phyloP scores from a whole-genome alignment of 1,140 invertebrate genomes.

The Dinoponera quadriceps region DNA sequence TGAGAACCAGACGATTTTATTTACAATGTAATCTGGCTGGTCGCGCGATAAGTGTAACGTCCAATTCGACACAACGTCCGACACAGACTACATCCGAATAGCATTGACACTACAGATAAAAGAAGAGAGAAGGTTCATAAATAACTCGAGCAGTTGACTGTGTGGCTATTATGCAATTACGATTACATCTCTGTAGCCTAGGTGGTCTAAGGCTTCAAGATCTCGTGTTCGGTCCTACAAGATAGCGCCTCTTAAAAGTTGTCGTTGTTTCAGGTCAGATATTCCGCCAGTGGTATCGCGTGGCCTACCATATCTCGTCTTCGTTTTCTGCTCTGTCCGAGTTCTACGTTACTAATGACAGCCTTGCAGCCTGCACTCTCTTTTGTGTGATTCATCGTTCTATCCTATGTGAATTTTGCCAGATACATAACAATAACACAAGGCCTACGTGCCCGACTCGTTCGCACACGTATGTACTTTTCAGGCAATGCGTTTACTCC shows the following conservation, averaged over 20 bases:
- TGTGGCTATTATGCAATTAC: constrained; percentile 84
- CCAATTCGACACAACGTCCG: constrained; percentile 51
- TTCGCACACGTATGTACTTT: background rate
- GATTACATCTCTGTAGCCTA: constrained; percentile 82
- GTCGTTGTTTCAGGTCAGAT: constrained; percentile 64
- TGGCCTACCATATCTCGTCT: constrained; percentile 21
- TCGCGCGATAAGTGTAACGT: background rate
- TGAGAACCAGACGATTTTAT: constrained; percentile 10
- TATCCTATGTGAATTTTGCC: background rate
- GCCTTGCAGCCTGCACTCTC: constrained; percentile 6
- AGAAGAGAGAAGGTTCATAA: constrained; percentile 79
- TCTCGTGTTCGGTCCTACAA: constrained; percentile 64
- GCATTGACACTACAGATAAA: constrained; percentile 81
- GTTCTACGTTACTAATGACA: constrained; percentile 31
- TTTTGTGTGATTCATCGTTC: background rate
- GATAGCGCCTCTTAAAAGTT: constrained; percentile 73
- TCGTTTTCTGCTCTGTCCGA: constrained; percentile 35
- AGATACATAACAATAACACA: background rate
- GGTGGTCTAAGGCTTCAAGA: constrained; percentile 78
- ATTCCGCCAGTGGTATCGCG: constrained; percentile 52
- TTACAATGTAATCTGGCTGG: constrained; percentile 3
- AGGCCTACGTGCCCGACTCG: background rate
- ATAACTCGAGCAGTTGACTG: constrained; percentile 82
- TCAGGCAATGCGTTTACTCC: background rate
- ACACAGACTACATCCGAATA: constrained; percentile 72